These are phyloP conservation scores for Stegodyphus dumicola DNA, from an alignment of 1,140 invertebrate genomes.

Conservation along the genomic window DNA sequence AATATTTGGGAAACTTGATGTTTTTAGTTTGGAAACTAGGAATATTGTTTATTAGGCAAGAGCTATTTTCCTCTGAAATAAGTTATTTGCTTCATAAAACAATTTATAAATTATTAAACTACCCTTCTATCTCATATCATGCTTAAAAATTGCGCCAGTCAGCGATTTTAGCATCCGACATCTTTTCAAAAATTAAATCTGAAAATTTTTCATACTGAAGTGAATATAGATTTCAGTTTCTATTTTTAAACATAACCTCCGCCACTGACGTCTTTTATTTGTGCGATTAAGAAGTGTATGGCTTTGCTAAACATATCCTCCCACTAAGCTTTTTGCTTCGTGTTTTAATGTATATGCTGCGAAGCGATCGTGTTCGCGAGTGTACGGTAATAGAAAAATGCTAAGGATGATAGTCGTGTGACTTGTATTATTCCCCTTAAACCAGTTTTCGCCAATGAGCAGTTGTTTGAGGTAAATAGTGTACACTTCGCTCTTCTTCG, in stretches of 20 bases:
- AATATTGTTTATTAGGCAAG: no score
- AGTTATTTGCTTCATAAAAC: no score
- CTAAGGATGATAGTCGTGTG: conserved; percentile 44
- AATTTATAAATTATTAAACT: no score
- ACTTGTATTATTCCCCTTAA: conserved; percentile 35
- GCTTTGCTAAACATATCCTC: conserved; percentile 21
- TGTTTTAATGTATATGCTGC: neutral
- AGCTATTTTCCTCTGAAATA: no score
- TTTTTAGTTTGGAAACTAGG: no score
- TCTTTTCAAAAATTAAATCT: neutral
- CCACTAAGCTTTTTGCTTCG: conserved; percentile 4
- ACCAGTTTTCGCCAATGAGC: conserved; percentile 32
- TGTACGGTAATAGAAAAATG: conserved; percentile 41
- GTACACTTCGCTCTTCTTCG: neutral
- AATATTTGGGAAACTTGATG: no score
- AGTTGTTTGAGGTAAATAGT: conserved; percentile 11
- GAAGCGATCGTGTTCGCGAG: conserved; percentile 42
- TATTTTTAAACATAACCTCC: conserved; percentile 45
- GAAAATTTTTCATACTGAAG: neutral
- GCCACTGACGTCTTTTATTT: conserved; percentile 41
- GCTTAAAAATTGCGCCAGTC: neutral
- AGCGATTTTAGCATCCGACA: neutral
- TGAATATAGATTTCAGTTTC: conserved; percentile 47
- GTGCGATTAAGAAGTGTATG: conserved; percentile 35
- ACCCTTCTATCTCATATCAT: no score